These are phyloP conservation scores for Rousettus madagascariensis DNA, from an alignment of 2,797 vertebrate genomes.

Conservation along the genomic window DNA sequence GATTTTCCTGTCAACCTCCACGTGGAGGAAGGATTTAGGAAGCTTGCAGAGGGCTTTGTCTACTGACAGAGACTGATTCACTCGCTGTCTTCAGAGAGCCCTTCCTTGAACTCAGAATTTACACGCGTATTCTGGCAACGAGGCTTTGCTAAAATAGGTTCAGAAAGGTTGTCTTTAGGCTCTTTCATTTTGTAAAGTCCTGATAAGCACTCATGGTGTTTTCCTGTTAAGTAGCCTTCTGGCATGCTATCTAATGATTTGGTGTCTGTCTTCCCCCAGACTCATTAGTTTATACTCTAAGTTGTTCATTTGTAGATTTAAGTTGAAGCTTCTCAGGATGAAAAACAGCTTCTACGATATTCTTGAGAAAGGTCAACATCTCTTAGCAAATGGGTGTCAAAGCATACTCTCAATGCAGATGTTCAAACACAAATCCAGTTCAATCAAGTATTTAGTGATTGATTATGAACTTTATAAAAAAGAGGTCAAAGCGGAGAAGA, in stretches of 20 bases:
- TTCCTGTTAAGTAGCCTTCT: constrained; percentile 71
- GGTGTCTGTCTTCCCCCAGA: constrained; percentile 59
- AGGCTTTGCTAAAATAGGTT: constrained; percentile 46
- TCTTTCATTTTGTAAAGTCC: constrained; percentile 64
- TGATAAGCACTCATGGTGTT: constrained; percentile 50
- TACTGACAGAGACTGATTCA: constrained; percentile 66
- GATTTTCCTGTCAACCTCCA: constrained; percentile 76
- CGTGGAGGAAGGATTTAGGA: constrained; percentile 77
- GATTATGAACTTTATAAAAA: not conserved
- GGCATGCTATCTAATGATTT: constrained; percentile 38
- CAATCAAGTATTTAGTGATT: not conserved
- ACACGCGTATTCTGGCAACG: constrained; percentile 52
- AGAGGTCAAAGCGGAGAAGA: not conserved
- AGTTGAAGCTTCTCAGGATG: constrained; percentile 56
- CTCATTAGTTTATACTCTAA: constrained; percentile 70
- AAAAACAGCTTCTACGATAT: constrained; percentile 20
- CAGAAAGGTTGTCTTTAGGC: constrained; percentile 72
- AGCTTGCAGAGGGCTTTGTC: constrained; percentile 42
- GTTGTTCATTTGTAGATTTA: constrained; percentile 68
- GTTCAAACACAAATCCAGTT: not conserved
- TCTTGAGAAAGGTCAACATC: not conserved
- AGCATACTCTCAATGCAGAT: not conserved
- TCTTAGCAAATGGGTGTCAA: constrained; percentile 22
- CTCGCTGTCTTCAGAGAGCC: constrained; percentile 30
- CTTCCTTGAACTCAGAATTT: constrained; percentile 16